phyloP scores from a whole-genome alignment of 2,888 invertebrate species.

The Pristionchus entomophagus region DNA sequence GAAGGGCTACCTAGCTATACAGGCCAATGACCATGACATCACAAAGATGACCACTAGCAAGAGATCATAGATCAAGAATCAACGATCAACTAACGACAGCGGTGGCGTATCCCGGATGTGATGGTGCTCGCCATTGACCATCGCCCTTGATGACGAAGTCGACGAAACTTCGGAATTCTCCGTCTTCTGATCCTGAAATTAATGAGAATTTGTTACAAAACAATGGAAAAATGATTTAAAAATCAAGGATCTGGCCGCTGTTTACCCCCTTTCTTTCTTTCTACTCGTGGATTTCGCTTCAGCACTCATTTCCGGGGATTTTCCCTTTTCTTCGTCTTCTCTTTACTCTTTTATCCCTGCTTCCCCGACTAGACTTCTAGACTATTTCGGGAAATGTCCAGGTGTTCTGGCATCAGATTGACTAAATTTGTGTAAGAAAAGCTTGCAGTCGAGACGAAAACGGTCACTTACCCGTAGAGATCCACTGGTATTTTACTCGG shows the following conservation, averaged over 20 bases:
- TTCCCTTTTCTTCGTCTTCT: background rate
- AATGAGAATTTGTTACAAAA: too few relatives aligned
- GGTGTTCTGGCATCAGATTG: background rate
- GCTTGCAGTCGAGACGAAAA: too few relatives aligned
- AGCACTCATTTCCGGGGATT: background rate
- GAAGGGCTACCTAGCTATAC: too few relatives aligned
- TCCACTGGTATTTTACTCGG: too few relatives aligned
- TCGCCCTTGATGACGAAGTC: constrained; percentile 6
- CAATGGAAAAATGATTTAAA: too few relatives aligned
- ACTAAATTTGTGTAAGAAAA: too few relatives aligned
- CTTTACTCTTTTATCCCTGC: too few relatives aligned
- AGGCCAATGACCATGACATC: too few relatives aligned
- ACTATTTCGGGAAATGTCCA: background rate
- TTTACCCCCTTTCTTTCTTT: background rate
- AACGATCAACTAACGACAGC: constrained; percentile 31
- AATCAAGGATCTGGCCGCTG: background rate
- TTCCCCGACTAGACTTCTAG: background rate
- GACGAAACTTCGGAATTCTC: constrained; percentile 5
- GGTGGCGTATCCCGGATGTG: background rate
- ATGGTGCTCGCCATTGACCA: constrained; percentile 7
- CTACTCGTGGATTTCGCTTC: background rate
- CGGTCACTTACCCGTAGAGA: too few relatives aligned
- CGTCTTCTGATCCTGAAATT: background rate
- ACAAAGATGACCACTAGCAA: background rate
- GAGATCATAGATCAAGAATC: background rate